Percentiles rank a stretch among this genome's conserved stretches.
phyloP scores from a whole-genome alignment of 2,797 vertebrate species.

The Cryptoprocta ferox region DNA sequence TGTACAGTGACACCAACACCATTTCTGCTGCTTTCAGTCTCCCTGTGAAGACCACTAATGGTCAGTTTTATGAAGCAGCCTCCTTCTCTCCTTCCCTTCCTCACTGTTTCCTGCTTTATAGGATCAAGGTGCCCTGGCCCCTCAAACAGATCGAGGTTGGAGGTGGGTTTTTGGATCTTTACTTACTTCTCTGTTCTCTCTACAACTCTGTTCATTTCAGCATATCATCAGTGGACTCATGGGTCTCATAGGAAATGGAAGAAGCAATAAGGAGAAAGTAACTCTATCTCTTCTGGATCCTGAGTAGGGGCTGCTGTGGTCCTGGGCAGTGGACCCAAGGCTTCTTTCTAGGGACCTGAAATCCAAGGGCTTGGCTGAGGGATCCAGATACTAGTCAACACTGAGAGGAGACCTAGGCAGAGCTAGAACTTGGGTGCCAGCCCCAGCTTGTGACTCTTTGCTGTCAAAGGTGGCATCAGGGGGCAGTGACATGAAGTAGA shows the following conservation, averaged over 20 bases:
- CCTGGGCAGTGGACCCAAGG: background rate
- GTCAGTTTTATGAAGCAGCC: background rate
- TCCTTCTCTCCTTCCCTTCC: background rate
- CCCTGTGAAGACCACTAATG: background rate
- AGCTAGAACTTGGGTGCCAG: background rate
- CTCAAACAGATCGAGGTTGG: background rate
- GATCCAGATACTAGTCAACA: background rate
- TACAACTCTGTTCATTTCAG: background rate
- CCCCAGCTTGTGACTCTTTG: background rate
- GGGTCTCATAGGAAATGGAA: background rate
- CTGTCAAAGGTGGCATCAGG: background rate
- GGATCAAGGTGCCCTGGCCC: background rate
- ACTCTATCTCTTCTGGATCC: background rate
- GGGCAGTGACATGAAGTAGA: background rate
- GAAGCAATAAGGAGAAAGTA: background rate
- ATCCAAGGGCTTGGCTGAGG: background rate
- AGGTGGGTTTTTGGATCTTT: background rate
- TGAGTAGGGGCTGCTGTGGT: background rate
- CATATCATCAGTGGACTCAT: background rate
- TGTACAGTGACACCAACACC: background rate
- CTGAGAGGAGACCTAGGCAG: background rate
- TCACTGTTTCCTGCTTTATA: background rate
- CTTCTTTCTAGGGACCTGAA: background rate
- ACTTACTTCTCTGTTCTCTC: background rate
- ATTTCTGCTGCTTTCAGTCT: background rate